Evolutionary conservation across 2,797 vertebrate genomes (phyloP), one percentile per base, ranked within the genome.

Genomic region (Schizothorax lantsangensis): DNA sequence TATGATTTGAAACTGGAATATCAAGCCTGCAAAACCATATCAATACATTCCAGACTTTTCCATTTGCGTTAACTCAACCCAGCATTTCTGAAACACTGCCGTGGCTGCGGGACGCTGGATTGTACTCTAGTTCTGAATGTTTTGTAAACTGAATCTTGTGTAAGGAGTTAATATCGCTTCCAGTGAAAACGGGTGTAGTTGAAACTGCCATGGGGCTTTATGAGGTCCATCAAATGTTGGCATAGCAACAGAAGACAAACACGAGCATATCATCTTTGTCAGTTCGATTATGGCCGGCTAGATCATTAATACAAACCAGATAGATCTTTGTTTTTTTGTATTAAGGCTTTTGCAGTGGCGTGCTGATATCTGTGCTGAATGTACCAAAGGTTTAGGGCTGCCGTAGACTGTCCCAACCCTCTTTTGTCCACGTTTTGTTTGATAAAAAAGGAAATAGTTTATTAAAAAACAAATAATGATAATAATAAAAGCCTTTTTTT

Each of bases 201-300:
- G 19, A 85, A 72, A 85, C 77, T 85, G 84, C 84, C 77, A 71
- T 47, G 45, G 71, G n/a, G 21, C 40, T 86, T 72, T 54, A 64
- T 59, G 64, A 52, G 59, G 59, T 78, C 92, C 97, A 97, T 91
- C 97, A 97, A 93, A 97, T 96, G 84, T 96, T 97, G n/a, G 96
- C 97, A 86, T 95, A 96, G 94, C 23, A 30, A 30, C 33, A 30
- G 57, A 77, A 54, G 45, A 52, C 66, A 23, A 47, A 57, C 3
- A 7, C 23, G 6, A 68, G 64, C 84, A 59, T 85, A 85, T 85
- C 77, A 57, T 79, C 17, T 79, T 84, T 33, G 26, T 45, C 19
- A 8, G 12, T 49, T 38, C 2, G 19, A 36, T 75, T 64, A 11
- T 5, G 97, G 97, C 96, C 97, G 91, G 89, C 95, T 94, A 91